Conservation (phyloP, 2,888 invertebrate species). For the Seladonia tumulorum region DNA sequence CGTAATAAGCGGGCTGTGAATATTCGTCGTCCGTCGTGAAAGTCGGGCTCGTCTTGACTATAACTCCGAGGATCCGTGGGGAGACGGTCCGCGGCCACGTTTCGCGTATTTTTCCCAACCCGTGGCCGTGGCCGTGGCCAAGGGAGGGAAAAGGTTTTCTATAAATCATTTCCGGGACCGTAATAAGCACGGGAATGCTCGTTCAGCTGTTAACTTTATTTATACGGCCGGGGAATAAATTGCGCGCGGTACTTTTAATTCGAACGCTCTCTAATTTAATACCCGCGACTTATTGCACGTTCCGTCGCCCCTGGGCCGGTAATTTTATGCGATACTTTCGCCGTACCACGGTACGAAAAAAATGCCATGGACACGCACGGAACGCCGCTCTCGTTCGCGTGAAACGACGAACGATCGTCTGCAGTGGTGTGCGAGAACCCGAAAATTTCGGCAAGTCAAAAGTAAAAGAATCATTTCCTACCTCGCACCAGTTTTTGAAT, state of each 20-base stretch:
- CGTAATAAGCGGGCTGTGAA: constrained; percentile 61
- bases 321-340: constrained; percentile 5
- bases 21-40: constrained; percentile 50
- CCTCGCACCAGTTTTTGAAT: too few relatives aligned
- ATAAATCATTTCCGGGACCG: constrained; percentile 69
- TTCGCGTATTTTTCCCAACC: constrained; percentile 43
- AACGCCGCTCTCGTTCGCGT: neutral
- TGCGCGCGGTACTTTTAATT: constrained; percentile 69
- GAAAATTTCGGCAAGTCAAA: neutral
- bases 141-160: constrained; percentile 36
- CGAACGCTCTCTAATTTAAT: constrained; percentile 73
- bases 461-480: neutral
- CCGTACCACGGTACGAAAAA: neutral
- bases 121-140: neutral
- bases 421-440: neutral
- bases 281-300: constrained; percentile 45
- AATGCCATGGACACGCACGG: neutral
- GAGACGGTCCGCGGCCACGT: constrained; percentile 33
- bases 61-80: constrained; percentile 46
- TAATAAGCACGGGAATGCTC: constrained; percentile 68
- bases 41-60: constrained; percentile 41
- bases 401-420: neutral
- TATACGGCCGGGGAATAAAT: constrained; percentile 57
- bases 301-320: neutral
- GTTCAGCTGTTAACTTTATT: constrained; percentile 72